phyloP scores from a whole-genome alignment of 2,888 invertebrate species.

The Hedya salicella region DNA sequence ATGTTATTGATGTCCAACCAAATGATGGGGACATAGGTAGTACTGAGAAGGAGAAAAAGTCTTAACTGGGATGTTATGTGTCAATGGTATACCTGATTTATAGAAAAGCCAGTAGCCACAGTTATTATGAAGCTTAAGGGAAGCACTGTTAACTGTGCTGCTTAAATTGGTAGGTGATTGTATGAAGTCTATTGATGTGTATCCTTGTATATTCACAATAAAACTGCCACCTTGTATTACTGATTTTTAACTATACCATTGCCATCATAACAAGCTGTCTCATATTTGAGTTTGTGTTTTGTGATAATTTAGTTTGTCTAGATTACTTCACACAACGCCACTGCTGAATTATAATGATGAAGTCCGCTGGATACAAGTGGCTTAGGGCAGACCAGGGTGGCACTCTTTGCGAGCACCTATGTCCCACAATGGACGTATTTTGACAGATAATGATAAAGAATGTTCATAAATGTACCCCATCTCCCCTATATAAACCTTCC shows the following conservation, averaged over 20 bases:
- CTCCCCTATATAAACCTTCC: no score
- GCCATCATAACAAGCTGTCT: no score
- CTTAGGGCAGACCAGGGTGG: no score
- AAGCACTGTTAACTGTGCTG: conserved; percentile 6
- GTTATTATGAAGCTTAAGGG: not conserved
- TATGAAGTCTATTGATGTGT: conserved; percentile 12
- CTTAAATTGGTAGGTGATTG: conserved; percentile 18
- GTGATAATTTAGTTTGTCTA: no score
- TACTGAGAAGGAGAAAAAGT: conserved; percentile 73
- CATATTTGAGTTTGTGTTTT: no score
- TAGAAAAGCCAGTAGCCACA: conserved; percentile 10
- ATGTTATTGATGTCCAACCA: conserved; percentile 58
- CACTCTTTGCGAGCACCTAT: no score
- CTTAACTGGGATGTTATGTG: conserved; percentile 57
- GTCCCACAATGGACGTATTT: no score
- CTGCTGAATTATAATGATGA: no score
- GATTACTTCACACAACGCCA: no score
- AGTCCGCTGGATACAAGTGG: no score
- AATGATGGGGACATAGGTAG: conserved; percentile 59
- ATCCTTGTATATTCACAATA: conserved; percentile 28
- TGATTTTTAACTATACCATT: conserved; percentile 14
- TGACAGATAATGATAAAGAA: no score
- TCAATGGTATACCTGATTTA: conserved; percentile 8
- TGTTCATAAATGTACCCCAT: no score
- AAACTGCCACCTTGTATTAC: conserved; percentile 26